Base-by-base conservation (phyloP, 2,888 invertebrate species). In the Rhynchonema sp. region DNA sequence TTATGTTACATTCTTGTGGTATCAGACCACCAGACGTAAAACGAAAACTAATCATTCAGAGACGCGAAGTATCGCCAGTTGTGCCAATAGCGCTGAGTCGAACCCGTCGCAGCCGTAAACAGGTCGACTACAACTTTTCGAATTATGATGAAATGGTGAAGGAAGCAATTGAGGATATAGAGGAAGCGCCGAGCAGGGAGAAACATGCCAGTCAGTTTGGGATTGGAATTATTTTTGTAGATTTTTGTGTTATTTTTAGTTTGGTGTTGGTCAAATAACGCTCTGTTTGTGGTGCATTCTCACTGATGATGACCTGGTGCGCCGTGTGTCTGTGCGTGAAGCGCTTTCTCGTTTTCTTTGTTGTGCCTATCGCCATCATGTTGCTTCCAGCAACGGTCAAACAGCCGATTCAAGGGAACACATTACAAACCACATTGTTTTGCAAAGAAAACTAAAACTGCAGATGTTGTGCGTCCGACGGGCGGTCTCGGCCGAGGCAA, bases 61-160 rank as follows among this genome's bases (percentile, higher is more conserved):
- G 38, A 13, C 38, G 38, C 38, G 38, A 38, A 38, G 38, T 13
- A 38, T 9, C 20, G 38, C 13, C 9, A 27, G 28, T 27, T 28
- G 54, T 27, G 54, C 59, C 59, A 57, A 57, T 59, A 22, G 59
- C 59, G 9, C 9, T n/a, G 25, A n/a, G n/a, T 3, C 57, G 60
- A 9, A 23, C 28, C 2, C 27, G 58, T 22, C 58, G 60, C 6
- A 13, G 22, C 30, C 22, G 29, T 20, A 2, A 67, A 65, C 68
- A 73, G 27, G 84, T 87, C 60, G 87, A 85, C 73, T 80, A 80
- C 68, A 75, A 75, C 61, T 85, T 90, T 67, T 86, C 87, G 72
- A 92, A 94, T 74, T 96, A 87, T 76, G 96, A 96, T 73, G 86
- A 91, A 30, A 82, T 94, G 73, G 94, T 96, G 67, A 86, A 88